These are phyloP conservation scores for Apis mellifera DNA, from an alignment of 1,140 invertebrate species.

Conservation along the genomic window DNA sequence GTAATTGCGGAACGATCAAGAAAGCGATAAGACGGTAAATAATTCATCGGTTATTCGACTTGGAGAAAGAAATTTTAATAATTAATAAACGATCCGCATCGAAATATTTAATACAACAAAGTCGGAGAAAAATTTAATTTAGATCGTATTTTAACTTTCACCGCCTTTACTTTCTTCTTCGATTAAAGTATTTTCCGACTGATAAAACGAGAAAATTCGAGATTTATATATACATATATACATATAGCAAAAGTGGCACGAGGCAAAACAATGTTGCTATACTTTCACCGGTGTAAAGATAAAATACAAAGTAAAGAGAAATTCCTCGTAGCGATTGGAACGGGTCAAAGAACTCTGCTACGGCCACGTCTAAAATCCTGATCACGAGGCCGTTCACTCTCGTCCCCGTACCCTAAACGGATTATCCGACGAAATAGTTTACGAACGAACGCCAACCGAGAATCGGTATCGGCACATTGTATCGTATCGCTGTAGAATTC, in stretches of 20 bases:
- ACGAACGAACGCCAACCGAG: slow-evolving; percentile 2
- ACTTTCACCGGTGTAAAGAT: slow-evolving; percentile 57
- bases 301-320: slow-evolving; percentile 36
- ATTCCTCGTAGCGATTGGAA: slow-evolving; percentile 34
- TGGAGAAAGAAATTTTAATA: background rate
- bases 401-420: slow-evolving; percentile 12
- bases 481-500: background rate
- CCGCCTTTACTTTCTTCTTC: slow-evolving; percentile 1
- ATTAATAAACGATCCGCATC: background rate
- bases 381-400: slow-evolving; percentile 17
- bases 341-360: slow-evolving; percentile 57
- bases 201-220: slow-evolving; percentile 26
- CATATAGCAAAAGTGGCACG: background rate
- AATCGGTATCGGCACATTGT: background rate
- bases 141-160: slow-evolving; percentile 8
- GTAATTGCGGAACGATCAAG: background rate
- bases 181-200: background rate
- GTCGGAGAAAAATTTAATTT: background rate
- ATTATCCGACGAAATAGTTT: slow-evolving; percentile 18
- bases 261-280: slow-evolving; percentile 19
- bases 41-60: background rate
- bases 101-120: background rate
- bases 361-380: slow-evolving; percentile 25
- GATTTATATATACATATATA: slow-evolving; percentile 8
- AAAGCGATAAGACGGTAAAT: background rate